These are phyloP conservation scores for Malurus elegans DNA, from an alignment of 2,113 vertebrate genomes.

Conservation along the genomic window DNA sequence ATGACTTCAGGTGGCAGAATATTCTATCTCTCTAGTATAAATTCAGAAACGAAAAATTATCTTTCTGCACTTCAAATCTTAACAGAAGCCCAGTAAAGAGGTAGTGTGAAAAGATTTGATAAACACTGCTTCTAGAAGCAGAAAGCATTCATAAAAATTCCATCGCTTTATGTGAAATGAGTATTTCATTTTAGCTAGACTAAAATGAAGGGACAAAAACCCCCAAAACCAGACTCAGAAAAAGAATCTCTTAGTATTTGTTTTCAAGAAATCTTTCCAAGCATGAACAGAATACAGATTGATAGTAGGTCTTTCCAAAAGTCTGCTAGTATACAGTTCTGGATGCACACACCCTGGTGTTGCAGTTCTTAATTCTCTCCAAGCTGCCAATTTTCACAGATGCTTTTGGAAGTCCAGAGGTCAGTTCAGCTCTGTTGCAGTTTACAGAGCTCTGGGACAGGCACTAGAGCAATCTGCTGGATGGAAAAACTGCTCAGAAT, in stretches of 20 bases:
- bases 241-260: neutral
- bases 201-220: neutral
- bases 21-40: slow-evolving; percentile 53
- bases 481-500: neutral
- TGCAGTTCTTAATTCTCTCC: neutral
- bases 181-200: neutral
- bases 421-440: neutral
- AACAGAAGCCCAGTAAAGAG: neutral
- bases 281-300: neutral
- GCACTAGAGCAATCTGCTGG: neutral
- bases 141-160: neutral
- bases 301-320: slow-evolving; percentile 3
- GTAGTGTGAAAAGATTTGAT: slow-evolving; percentile 5
- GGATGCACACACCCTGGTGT: neutral
- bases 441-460: neutral
- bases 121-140: neutral
- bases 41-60: slow-evolving; percentile 59
- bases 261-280: slow-evolving; percentile 1
- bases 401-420: neutral
- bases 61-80: neutral
- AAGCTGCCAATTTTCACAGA: slow-evolving; percentile 46
- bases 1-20: slow-evolving; percentile 22
- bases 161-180: neutral
- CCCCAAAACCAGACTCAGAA: neutral
- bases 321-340: neutral